Evolutionary conservation across 2,113 vertebrate genomes (phyloP).

Genomic region (Piaya cayana): DNA sequence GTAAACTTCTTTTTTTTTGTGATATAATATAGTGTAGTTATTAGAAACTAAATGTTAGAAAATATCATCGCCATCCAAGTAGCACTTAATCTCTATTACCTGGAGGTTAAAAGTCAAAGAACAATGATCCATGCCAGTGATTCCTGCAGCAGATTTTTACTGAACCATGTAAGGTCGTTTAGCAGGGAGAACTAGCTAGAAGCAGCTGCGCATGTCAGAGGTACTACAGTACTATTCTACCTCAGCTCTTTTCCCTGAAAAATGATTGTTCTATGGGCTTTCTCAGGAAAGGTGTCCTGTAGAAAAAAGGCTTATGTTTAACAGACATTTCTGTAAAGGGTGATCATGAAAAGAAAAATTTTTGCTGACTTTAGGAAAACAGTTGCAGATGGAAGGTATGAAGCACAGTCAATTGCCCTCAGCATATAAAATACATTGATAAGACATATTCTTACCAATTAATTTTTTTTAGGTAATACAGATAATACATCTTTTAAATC

Average conservation of each 20-base stretch:
- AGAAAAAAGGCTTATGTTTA: background rate
- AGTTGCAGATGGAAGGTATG: background rate
- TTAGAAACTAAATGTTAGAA: slow-evolving; percentile 47
- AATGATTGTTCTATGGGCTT: background rate
- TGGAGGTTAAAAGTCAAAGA: slow-evolving; percentile 69
- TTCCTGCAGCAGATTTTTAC: slow-evolving; percentile 36
- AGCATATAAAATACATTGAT: background rate
- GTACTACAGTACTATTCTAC: background rate
- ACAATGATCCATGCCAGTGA: slow-evolving; percentile 54
- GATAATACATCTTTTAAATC: background rate
- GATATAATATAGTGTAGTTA: slow-evolving; percentile 7
- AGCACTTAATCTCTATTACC: slow-evolving; percentile 68
- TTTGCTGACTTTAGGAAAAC: background rate
- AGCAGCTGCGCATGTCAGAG: slow-evolving; percentile 30
- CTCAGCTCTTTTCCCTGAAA: background rate
- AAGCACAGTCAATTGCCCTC: background rate
- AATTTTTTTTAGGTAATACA: background rate
- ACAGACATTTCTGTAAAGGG: background rate
- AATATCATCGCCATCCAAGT: slow-evolving; percentile 46
- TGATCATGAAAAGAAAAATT: background rate
- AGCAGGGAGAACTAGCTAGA: slow-evolving; percentile 37
- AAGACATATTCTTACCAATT: background rate
- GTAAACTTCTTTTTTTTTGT: slow-evolving; percentile 11
- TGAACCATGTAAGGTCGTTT: slow-evolving; percentile 48
- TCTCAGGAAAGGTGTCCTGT: background rate